Evolutionary conservation across 2,797 vertebrate genomes (phyloP), one percentile per base, ranked within the genome.

Genomic region (Bufotes viridis): DNA sequence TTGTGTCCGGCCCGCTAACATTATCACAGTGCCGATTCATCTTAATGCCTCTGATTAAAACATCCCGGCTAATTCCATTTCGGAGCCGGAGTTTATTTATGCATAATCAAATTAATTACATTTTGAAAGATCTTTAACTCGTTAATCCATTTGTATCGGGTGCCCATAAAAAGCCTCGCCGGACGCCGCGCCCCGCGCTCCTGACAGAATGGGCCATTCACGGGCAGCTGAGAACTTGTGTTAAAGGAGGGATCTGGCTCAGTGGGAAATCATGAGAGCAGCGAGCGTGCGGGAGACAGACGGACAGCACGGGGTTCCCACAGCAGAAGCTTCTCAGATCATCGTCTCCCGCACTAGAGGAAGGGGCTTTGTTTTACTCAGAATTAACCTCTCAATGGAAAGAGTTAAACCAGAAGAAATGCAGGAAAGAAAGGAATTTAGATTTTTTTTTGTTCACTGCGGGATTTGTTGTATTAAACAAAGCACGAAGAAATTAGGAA

Each of bases 81-180:
- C 91, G 82, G 90, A 90, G 90, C 65, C 92, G 55, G 42, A 90
- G 92, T 93, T 94, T 90, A 90, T 93, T 93, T 92, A 90, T 79
- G 57, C 91, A 92, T 94, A 95, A 95, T 95, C 94, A 94, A 95
- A 96, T 96, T 95, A 96, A 96, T 96, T 95, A 94, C 94, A 93
- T 94, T 95, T 94, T 90, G 92, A 93, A 87, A 95, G 94, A 95
- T 95, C 95, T 92, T 92, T 93, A 91, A 87, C 93, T 95, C 88
- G 1, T 94, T 95, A 96, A 96, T 95, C 93, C 91, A 90, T 93
- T 94, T 92, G 58, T 90, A 90, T 92, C 89, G 93, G 93, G 93
- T 65, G 90, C 93, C 67, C 93, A 90, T 90, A 95, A 95, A 51
- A 90, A 0, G 1, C 79, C 87, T 53, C 78, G 87, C 75, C 2